Evolutionary conservation across 1,140 invertebrate species (phyloP).

Genomic region (Mycetomoellerius zeteki): DNA sequence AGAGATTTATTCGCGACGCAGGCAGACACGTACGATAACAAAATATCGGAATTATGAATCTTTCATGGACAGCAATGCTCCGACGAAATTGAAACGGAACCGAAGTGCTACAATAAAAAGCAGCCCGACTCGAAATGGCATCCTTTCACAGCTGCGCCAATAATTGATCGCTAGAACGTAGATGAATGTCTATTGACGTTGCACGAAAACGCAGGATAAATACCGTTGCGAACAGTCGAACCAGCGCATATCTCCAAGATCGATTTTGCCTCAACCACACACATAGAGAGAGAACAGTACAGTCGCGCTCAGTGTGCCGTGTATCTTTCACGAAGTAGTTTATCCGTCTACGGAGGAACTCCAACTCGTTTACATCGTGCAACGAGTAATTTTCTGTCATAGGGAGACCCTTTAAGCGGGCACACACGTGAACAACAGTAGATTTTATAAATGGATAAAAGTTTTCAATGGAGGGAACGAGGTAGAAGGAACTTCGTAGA

Average conservation of each 20-base stretch:
- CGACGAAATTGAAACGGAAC: conserved; percentile 52
- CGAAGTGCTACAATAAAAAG: conserved; percentile 46
- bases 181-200: conserved; percentile 53
- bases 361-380: not conserved
- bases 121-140: conserved; percentile 22
- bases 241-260: conserved; percentile 3
- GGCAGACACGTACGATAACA: conserved; percentile 54
- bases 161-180: conserved; percentile 51
- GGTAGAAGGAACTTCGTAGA: conserved; percentile 43
- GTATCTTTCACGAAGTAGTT: conserved; percentile 7
- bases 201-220: conserved; percentile 49
- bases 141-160: conserved; percentile 56
- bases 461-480: conserved; percentile 57
- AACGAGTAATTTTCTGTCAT: conserved; percentile 41
- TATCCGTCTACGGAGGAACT: conserved; percentile 9
- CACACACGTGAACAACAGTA: conserved; percentile 42
- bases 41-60: conserved; percentile 64
- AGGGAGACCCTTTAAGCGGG: conserved; percentile 42
- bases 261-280: not conserved
- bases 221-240: not conserved
- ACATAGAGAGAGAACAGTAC: not conserved
- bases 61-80: conserved; percentile 50
- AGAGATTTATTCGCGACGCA: conserved; percentile 50
- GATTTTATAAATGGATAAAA: conserved; percentile 64
- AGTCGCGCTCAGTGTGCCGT: too few relatives aligned